Conservation (phyloP, 1,140 invertebrate species). For the Neodiprion virginianus region DNA sequence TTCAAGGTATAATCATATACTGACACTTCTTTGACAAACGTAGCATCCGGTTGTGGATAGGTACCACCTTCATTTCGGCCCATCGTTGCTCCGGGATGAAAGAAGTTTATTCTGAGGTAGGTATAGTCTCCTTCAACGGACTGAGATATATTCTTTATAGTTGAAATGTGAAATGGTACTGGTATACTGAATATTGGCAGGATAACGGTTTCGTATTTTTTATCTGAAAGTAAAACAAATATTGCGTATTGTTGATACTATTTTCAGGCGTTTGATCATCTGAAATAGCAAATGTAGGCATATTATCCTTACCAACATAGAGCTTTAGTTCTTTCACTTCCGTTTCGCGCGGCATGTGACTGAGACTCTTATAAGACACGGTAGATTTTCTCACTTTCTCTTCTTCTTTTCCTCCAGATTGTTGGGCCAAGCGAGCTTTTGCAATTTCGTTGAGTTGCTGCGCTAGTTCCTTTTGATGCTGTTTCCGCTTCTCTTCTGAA, state of each 20-base stretch:
- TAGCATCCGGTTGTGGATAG: constrained; percentile 94
- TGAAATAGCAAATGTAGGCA: neutral
- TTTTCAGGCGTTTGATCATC: constrained; percentile 12
- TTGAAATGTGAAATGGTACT: constrained; percentile 98
- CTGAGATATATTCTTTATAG: constrained; percentile 98
- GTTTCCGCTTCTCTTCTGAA: constrained; percentile 95
- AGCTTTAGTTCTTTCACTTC: constrained; percentile 95
- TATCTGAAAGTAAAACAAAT: constrained; percentile 71
- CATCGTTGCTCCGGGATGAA: constrained; percentile 96
- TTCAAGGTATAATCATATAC: constrained; percentile 46
- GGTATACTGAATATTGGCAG: constrained; percentile 95
- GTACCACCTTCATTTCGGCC: constrained; percentile 88
- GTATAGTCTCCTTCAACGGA: constrained; percentile 99
- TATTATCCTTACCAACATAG: constrained; percentile 81
- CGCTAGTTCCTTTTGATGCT: constrained; percentile 96
- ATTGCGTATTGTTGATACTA: constrained; percentile 15
- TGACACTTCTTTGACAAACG: constrained; percentile 98
- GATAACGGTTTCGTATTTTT: constrained; percentile 97
- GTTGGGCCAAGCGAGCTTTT: constrained; percentile 87
- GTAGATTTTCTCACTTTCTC: constrained; percentile 94
- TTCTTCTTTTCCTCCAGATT: constrained; percentile 83
- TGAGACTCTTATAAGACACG: constrained; percentile 92
- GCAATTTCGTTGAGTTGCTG: constrained; percentile 91
- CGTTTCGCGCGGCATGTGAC: constrained; percentile 90
- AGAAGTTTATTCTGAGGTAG: constrained; percentile 98